Percentiles rank a stretch among this genome's conserved stretches.
phyloP scores from a whole-genome alignment of 2,888 invertebrate species.

The Drosophila falleni region DNA sequence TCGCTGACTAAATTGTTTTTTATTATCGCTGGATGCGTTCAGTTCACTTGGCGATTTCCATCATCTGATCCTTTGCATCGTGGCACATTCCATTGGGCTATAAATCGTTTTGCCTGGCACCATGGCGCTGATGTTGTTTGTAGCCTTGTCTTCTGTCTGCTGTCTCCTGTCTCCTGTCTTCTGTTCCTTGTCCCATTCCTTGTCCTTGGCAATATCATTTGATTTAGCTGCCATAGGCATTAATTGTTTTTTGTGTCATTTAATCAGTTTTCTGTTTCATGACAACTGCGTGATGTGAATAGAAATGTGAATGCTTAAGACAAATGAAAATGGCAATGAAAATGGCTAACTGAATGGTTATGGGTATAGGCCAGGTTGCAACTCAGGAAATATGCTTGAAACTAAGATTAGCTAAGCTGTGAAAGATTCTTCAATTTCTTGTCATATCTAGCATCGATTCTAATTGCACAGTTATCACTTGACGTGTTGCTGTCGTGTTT shows the following conservation, averaged over 20 bases:
- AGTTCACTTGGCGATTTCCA: slow-evolving; percentile 54
- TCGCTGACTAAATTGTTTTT: slow-evolving; percentile 71
- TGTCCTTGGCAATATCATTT: slow-evolving; percentile 75
- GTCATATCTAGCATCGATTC: slow-evolving; percentile 12
- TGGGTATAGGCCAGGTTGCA: neutral
- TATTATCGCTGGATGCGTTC: slow-evolving; percentile 56
- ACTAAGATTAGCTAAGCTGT: slow-evolving; percentile 23
- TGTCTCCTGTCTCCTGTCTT: slow-evolving; percentile 14
- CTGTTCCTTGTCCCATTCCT: slow-evolving; percentile 32
- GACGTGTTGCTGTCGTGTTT: slow-evolving; percentile 69
- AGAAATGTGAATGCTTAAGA: slow-evolving; percentile 10
- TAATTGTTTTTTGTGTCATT: slow-evolving; percentile 75
- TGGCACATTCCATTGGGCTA: slow-evolving; percentile 79
- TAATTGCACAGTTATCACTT: slow-evolving; percentile 49
- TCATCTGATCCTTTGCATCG: slow-evolving; percentile 73
- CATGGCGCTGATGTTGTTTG: slow-evolving; percentile 65
- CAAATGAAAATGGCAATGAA: slow-evolving; percentile 15
- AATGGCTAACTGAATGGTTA: slow-evolving; percentile 8
- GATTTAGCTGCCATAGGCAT: slow-evolving; percentile 73
- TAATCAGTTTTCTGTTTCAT: slow-evolving; percentile 58
- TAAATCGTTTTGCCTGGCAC: slow-evolving; percentile 80
- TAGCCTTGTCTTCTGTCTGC: slow-evolving; percentile 17
- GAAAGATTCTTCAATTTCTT: neutral
- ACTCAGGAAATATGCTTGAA: neutral
- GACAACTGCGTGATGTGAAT: slow-evolving; percentile 54